Evolutionary conservation across 2,113 vertebrate genomes (phyloP).

Genomic region (Sapajus apella): DNA sequence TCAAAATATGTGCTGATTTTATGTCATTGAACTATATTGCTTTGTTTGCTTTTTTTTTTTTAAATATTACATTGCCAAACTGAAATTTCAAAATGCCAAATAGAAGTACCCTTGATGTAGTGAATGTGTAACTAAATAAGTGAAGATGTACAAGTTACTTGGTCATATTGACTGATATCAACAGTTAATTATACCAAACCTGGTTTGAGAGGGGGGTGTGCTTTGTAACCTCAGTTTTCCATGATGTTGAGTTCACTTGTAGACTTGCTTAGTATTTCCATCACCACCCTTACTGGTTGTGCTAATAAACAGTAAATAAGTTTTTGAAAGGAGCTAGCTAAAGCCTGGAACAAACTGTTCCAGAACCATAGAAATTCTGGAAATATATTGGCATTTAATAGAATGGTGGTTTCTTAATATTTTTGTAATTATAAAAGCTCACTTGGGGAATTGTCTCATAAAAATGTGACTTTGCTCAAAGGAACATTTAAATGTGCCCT

Average conservation of each 20-base stretch:
- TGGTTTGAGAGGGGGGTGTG: neutral
- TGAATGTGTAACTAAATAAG: neutral
- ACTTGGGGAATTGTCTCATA: neutral
- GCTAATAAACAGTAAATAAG: neutral
- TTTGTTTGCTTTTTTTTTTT: neutral
- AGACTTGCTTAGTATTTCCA: neutral
- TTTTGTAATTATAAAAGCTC: neutral
- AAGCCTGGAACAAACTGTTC: neutral
- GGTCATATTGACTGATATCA: no score
- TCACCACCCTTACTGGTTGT: neutral
- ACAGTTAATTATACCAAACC: neutral
- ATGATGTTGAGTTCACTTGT: neutral
- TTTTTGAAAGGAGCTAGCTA: neutral
- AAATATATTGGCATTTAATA: neutral
- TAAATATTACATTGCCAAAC: neutral
- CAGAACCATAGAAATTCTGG: neutral
- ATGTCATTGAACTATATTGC: neutral
- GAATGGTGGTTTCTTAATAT: neutral
- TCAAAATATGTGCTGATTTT: conserved; percentile 68
- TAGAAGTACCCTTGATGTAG: neutral
- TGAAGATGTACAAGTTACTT: neutral
- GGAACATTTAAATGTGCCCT: neutral
- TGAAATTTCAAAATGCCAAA: neutral
- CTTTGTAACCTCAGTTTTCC: neutral
- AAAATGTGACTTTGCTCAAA: neutral